phyloP scores from a whole-genome alignment of 2,113 vertebrate species.

The Sclerurus mexicanus region DNA sequence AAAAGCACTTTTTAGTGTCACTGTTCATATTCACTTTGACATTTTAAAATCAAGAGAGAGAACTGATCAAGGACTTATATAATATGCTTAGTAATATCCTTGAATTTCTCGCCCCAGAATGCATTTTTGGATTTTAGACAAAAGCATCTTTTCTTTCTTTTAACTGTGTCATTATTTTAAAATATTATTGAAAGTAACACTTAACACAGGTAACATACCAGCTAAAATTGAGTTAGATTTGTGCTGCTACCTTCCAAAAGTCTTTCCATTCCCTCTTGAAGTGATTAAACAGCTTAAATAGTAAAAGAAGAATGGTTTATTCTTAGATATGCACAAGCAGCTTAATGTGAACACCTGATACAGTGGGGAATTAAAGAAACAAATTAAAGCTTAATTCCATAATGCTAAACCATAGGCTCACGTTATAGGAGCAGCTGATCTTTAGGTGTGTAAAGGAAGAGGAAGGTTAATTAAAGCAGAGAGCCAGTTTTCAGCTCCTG shows the following conservation, averaged over 20 bases:
- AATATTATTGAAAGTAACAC: background rate
- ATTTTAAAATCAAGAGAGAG: background rate
- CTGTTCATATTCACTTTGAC: background rate
- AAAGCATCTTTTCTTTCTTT: background rate
- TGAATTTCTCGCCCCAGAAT: background rate
- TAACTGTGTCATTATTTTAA: background rate
- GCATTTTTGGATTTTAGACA: background rate
- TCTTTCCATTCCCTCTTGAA: background rate
- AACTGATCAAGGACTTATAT: background rate
- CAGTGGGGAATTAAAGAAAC: background rate
- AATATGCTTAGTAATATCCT: background rate
- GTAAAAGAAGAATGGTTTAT: constrained; percentile 17
- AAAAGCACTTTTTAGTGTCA: background rate
- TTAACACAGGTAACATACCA: background rate
- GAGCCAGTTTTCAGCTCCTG: background rate
- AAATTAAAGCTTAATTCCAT: constrained; percentile 1
- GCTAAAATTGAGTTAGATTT: background rate
- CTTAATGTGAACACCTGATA: background rate
- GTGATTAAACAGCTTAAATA: constrained; percentile 3
- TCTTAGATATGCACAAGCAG: constrained; percentile 3
- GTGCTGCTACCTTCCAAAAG: background rate
- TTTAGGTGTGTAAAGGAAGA: background rate
- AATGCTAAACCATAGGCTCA: background rate
- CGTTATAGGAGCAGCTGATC: background rate
- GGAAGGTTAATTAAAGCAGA: background rate